Conservation (phyloP, 2,113 vertebrate genomes). For the Eclectus roratus region DNA sequence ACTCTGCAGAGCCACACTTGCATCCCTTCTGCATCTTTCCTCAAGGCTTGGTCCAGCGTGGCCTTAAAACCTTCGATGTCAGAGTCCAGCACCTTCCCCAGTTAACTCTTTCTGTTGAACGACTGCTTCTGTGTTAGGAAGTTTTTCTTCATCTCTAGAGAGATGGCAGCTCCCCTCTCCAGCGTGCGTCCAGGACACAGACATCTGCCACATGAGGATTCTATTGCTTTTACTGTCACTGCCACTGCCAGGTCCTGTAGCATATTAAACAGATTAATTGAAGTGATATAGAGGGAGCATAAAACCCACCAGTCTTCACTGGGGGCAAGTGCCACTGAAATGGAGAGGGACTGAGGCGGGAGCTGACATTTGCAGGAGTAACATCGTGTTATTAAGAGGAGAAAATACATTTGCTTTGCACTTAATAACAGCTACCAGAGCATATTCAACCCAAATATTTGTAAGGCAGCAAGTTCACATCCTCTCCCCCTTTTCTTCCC, state of each 20-base stretch:
- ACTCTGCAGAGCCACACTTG: not conserved
- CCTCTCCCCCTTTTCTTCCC: not conserved
- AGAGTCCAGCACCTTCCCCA: not conserved
- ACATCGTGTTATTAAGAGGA: not conserved
- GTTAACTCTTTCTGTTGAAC: accelerated
- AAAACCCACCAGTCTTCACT: conserved; percentile 77
- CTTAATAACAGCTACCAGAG: not conserved
- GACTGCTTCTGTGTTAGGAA: accelerated
- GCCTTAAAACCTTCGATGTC: not conserved
- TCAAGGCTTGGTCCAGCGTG: accelerated
- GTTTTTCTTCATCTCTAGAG: not conserved
- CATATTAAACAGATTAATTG: conserved; percentile 90
- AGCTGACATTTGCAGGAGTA: conserved; percentile 13
- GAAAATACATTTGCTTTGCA: conserved; percentile 10
- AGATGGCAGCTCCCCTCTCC: not conserved
- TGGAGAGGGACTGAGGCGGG: not conserved
- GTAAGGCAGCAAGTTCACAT: not conserved
- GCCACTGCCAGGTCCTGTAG: conserved; percentile 79
- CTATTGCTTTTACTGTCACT: conserved; percentile 78
- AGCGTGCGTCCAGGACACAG: not conserved
- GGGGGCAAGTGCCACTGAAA: not conserved
- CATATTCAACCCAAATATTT: conserved; percentile 12
- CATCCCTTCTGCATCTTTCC: not conserved
- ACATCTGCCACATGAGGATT: conserved; percentile 71
- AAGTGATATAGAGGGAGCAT: conserved; percentile 80